Evolutionary conservation across 2,113 vertebrate genomes (phyloP).

Genomic region (Sylvietta virens): DNA sequence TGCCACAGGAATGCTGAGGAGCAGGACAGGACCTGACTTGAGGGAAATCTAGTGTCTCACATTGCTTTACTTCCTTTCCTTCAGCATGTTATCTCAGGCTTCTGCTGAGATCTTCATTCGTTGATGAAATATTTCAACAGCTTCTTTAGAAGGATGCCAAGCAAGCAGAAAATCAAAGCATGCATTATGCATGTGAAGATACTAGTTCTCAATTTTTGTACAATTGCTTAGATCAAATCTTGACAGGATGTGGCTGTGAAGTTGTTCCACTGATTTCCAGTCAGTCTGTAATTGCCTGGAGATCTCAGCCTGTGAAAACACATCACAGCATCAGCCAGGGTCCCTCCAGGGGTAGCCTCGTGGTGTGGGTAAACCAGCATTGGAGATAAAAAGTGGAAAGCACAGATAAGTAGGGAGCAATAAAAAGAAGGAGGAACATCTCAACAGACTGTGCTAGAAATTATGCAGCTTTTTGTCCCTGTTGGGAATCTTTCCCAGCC

Average conservation of each 20-base stretch:
- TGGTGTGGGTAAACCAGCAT: background rate
- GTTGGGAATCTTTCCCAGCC: background rate
- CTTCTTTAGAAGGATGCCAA: background rate
- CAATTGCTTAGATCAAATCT: background rate
- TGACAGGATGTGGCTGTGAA: background rate
- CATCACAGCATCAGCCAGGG: background rate
- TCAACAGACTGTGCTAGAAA: background rate
- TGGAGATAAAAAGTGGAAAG: background rate
- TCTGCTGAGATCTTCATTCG: background rate
- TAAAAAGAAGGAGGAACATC: background rate
- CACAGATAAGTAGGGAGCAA: background rate
- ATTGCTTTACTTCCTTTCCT: background rate
- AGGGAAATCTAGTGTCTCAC: background rate
- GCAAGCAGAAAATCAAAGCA: conserved; percentile 1
- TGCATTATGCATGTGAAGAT: background rate
- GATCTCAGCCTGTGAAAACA: background rate
- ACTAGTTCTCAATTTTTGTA: background rate
- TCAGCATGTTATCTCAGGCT: background rate
- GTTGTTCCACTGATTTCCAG: background rate
- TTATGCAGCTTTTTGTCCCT: background rate
- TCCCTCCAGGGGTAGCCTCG: background rate
- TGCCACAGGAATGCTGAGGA: background rate
- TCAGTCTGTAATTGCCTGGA: background rate
- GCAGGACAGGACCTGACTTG: background rate
- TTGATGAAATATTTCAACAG: background rate